phyloP scores from a whole-genome alignment of 2,113 vertebrate genomes.

The Ceyx margarethae region DNA sequence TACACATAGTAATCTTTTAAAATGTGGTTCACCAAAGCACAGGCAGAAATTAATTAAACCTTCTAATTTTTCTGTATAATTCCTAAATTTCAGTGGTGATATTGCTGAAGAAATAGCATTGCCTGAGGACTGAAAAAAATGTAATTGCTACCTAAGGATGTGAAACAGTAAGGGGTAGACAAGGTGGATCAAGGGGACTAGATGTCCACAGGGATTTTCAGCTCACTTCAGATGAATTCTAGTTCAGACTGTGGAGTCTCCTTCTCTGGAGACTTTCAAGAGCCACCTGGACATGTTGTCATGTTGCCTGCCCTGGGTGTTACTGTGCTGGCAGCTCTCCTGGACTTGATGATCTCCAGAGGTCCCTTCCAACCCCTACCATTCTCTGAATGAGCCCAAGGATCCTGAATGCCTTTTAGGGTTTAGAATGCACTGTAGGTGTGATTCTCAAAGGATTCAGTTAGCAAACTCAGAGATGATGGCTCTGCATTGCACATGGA shows the following conservation, averaged over 20 bases:
- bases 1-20: neutral
- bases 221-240: neutral
- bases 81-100: neutral
- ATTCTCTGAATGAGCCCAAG: neutral
- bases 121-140: neutral
- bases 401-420: neutral
- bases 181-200: neutral
- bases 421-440: neutral
- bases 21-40: neutral
- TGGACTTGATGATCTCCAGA: too few species aligned
- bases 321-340: too few species aligned
- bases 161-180: neutral
- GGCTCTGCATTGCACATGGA: neutral
- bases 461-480: neutral
- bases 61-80: neutral
- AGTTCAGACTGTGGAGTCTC: neutral
- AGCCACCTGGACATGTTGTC: too few species aligned
- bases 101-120: neutral
- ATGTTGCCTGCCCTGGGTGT: too few species aligned
- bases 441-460: neutral
- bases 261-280: too few species aligned
- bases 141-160: neutral
- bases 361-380: too few species aligned
- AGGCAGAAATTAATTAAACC: neutral
- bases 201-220: rapidly evolving